phyloP scores from a whole-genome alignment of 1,140 invertebrate species.

The Ylistrum balloti region DNA sequence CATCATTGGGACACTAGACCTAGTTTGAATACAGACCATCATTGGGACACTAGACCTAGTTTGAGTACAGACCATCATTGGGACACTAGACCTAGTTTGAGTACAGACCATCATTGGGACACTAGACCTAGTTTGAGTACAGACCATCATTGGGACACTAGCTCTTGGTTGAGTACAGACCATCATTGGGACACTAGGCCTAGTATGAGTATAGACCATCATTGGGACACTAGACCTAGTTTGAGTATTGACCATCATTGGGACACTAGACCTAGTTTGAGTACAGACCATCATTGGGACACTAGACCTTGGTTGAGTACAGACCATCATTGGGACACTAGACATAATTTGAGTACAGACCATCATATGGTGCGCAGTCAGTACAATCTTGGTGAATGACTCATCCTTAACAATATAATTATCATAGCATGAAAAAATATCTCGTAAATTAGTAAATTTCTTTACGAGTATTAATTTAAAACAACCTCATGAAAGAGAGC shows the following conservation, averaged over 20 bases:
- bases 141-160: neutral
- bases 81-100: too few relatives aligned
- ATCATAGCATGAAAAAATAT: neutral
- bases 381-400: neutral
- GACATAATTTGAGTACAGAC: neutral
- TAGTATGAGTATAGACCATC: neutral
- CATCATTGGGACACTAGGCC: neutral
- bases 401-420: conserved; percentile 24
- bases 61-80: neutral
- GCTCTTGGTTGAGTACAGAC: neutral
- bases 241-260: neutral
- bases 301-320: neutral
- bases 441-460: neutral
- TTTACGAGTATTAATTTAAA: neutral
- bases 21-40: neutral
- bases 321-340: neutral
- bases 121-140: too few relatives aligned
- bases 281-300: neutral
- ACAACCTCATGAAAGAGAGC: neutral
- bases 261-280: neutral
- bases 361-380: neutral
- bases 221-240: neutral
- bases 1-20: neutral
- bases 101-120: too few relatives aligned
- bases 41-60: neutral